phyloP scores from a whole-genome alignment of 2,113 vertebrate genomes.

The Hiodon tergisus region DNA sequence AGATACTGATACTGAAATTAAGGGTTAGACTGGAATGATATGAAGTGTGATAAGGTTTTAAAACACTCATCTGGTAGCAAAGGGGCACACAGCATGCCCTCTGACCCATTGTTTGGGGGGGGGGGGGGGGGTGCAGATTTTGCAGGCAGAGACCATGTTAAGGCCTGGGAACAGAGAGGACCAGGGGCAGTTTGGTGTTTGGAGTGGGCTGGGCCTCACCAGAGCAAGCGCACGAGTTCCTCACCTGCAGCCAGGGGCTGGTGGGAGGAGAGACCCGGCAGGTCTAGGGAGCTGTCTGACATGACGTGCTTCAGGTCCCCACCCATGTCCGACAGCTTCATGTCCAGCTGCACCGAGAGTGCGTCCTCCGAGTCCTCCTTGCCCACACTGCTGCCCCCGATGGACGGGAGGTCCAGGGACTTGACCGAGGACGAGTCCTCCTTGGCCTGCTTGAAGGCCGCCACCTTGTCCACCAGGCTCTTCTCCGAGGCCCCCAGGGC shows the following conservation, averaged over 20 bases:
- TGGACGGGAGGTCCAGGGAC: constrained; percentile 93
- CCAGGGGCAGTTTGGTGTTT: constrained; percentile 26
- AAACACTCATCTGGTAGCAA: constrained; percentile 1
- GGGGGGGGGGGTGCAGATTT: neutral
- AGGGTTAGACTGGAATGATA: constrained; percentile 7
- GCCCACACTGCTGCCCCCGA: constrained; percentile 90
- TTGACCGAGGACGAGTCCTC: constrained; percentile 94
- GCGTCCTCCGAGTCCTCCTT: constrained; percentile 97
- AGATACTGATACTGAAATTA: too few species aligned
- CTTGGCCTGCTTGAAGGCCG: constrained; percentile 87
- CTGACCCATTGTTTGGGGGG: neutral
- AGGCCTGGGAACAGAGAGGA: constrained; percentile 28
- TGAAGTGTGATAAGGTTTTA: neutral
- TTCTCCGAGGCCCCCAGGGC: constrained; percentile 69
- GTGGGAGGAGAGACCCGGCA: constrained; percentile 90
- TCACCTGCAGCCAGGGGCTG: constrained; percentile 98
- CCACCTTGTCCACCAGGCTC: constrained; percentile 83
- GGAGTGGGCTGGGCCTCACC: constrained; percentile 63
- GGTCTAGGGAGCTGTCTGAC: constrained; percentile 99
- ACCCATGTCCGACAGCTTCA: constrained; percentile 93
- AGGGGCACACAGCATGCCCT: neutral
- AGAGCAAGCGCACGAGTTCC: constrained; percentile 98
- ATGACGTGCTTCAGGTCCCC: constrained; percentile 98
- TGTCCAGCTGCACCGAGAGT: constrained; percentile 94
- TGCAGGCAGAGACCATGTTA: neutral